phyloP scores from a whole-genome alignment of 2,888 invertebrate genomes.

The Sphecodes monilicornis region DNA sequence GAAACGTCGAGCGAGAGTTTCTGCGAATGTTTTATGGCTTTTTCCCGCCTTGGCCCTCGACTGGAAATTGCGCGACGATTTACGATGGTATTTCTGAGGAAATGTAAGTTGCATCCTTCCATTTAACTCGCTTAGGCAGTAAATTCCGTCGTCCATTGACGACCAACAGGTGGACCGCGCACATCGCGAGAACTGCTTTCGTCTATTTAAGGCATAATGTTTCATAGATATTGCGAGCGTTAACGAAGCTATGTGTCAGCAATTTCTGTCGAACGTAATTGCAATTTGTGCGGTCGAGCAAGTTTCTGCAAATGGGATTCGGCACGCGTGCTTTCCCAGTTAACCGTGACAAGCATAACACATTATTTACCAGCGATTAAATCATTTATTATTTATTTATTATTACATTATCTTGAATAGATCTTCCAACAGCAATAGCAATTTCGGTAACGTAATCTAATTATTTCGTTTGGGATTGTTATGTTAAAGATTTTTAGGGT shows the following conservation, averaged over 20 bases:
- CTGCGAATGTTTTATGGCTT: background rate
- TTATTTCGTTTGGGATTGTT: too few species aligned
- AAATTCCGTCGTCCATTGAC: slow-evolving; percentile 23
- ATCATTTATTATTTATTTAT: too few species aligned
- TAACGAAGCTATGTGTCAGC: slow-evolving; percentile 7
- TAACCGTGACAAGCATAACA: background rate
- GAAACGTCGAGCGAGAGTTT: background rate
- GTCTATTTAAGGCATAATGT: slow-evolving; percentile 3
- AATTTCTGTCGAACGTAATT: slow-evolving; percentile 3
- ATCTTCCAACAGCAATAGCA: too few species aligned
- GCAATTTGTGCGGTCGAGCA: background rate
- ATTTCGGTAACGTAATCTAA: too few species aligned
- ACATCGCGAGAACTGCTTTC: slow-evolving; percentile 38
- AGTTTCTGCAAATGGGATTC: background rate
- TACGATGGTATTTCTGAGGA: background rate
- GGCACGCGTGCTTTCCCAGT: background rate
- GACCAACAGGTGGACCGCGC: slow-evolving; percentile 63
- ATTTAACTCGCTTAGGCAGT: slow-evolving; percentile 20
- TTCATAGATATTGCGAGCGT: background rate
- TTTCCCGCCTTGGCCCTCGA: background rate
- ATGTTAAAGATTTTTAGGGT: too few species aligned
- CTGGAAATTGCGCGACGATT: slow-evolving; percentile 14
- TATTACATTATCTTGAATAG: too few species aligned
- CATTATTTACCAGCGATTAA: too few species aligned
- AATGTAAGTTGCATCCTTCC: slow-evolving; percentile 38